Evolutionary conservation across 2,113 vertebrate species (phyloP), one percentile per base, ranked within the genome.

Genomic region (Leptobrachium leishanense): DNA sequence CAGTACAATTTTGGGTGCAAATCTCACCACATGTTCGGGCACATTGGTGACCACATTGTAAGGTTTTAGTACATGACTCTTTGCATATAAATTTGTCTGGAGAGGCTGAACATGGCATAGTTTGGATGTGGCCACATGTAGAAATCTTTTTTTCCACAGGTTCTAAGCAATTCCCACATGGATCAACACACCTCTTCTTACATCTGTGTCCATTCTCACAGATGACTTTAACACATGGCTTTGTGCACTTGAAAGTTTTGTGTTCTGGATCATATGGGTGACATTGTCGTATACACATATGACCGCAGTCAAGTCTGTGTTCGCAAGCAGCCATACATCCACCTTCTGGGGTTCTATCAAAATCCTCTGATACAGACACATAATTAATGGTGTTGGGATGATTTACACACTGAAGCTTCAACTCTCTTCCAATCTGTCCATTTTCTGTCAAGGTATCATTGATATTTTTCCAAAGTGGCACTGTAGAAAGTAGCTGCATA

Each of bases 181-280:
- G 4, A 0, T 80, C 40, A 8, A 11, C 42, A 63, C 86, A 87
- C 8, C 2, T 15, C 4, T 76, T 72, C 5, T 40, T 83, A 15
- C 86, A 87, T 10, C 41, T 53, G 78, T 87, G 86, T 2, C 76
- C 74, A 10, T 55, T 43, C 20, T 74, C 41, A 43, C 86, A 87
- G 5, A 75, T 10, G 2, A 6, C 41, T 67, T 62, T 78, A 62
- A 46, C 7, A 65, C 86, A 86, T 2, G 82, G 82, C 50, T 82
- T 66, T 11, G 0, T 13, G 54, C 86, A 86, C 6, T 66, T 40
- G 62, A 62, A 72, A 1, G 11, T 5, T 43, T 79, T 65, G 75
- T 86, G 86, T 1, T 86, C 63, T 9, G 13, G 12, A 72, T 87
- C 83, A 4, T 11, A 68, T 0, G 86, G 86, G 57, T 86, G 85